Percentiles rank a stretch among this genome's conserved stretches.
These are phyloP conservation scores for Troilus luridus DNA, from an alignment of 2,888 invertebrate species.

Conservation along the genomic window DNA sequence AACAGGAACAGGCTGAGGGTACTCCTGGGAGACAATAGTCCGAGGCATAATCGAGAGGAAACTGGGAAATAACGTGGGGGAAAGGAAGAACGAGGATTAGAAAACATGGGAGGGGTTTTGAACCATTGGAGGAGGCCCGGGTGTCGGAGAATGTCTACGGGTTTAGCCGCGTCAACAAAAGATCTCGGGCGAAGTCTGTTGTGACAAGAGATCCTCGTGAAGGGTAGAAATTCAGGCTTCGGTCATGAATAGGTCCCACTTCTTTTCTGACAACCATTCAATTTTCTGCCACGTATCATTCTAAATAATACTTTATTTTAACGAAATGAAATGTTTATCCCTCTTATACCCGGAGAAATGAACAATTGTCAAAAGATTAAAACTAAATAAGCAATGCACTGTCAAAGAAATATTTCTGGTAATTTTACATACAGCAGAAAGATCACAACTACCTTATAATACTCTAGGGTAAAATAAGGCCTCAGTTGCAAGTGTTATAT, in stretches of 20 bases:
- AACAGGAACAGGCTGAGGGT: neutral
- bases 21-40: neutral
- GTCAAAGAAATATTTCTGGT: too few species aligned
- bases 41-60: neutral
- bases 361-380: too few species aligned
- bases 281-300: neutral
- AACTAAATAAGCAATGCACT: too few species aligned
- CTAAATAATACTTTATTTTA: neutral
- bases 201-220: neutral
- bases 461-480: too few species aligned
- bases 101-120: conserved; percentile 35
- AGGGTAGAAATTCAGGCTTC: neutral
- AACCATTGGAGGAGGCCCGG: neutral
- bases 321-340: neutral
- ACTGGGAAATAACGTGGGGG: neutral
- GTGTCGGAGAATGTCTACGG: neutral
- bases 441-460: too few species aligned
- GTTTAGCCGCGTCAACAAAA: conserved; percentile 45
- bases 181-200: neutral
- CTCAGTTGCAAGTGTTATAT: too few species aligned
- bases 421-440: too few species aligned
- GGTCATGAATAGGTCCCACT: neutral
- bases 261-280: neutral
- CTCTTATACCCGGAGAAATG: neutral
- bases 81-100: conserved; percentile 13